Evolutionary conservation across 2,888 invertebrate species (phyloP), one percentile per base, ranked within the genome.

Genomic region (Stenodera caucasica): DNA sequence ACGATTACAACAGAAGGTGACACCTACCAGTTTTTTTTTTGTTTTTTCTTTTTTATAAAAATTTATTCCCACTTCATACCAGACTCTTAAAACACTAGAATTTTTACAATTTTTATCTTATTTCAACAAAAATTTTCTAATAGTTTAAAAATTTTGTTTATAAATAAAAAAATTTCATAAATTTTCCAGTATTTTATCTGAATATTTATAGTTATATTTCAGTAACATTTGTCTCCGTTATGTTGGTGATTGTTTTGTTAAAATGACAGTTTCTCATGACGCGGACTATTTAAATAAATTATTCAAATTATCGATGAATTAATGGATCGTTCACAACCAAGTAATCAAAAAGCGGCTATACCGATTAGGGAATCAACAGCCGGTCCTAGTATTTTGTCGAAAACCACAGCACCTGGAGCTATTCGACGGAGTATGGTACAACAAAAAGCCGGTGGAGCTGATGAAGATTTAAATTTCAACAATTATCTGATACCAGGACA

Each of bases 11-110:
- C 60, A 66, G 59, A 67, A 63, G 61, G 63, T 66, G 60, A 70
- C 72, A 75, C 75, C 72, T 75, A 77, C 74, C 75, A 72, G 68
- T 67, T 62, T 73, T 67, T 40, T 40, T 40, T 40, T 40, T 18
- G 18, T 2, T 18, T 9, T 18, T 40, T 40, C 18, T 6, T 9
- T 40, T 18, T 7, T n/a, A n/a, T n/a, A n/a, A n/a, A 15, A 15
- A 40, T 7, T 18, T 18, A 40, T 15, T 40, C 18, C 18, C 40
- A 40, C 40, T 40, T 18, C 40, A 40, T 40, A 40, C 8, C 18
- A 40, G 9, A 18, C 15, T 37, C 8, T 14, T 2, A 7, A 40
- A 8, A 2, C 40, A 40, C 40, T 14, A 40, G 18, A 40, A 40
- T 18, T 40, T 40, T 11, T 1, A 9, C 2, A 8, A 18, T 40